phyloP scores from a whole-genome alignment of 2,888 invertebrate species.

The Trichogramma evanescens region DNA sequence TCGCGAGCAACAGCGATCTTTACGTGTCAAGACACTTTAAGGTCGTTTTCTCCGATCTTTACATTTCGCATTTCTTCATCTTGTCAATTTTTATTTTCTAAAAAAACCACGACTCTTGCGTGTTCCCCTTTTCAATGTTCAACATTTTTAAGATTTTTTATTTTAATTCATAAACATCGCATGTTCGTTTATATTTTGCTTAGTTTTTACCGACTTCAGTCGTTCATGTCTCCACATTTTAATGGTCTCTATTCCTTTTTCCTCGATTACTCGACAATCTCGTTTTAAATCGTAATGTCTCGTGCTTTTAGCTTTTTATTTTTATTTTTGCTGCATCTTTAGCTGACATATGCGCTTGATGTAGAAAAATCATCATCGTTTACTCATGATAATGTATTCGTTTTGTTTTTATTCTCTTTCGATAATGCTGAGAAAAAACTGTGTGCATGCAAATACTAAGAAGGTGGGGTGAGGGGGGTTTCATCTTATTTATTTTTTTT shows the following conservation, averaged over 20 bases:
- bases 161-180: conserved; percentile 17
- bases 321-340: conserved; percentile 15
- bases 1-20: conserved; percentile 34
- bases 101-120: conserved; percentile 13
- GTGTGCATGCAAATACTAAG: conserved; percentile 12
- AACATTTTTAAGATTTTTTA: conserved; percentile 18
- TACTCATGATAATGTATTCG: conserved; percentile 14
- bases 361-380: conserved; percentile 12
- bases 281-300: conserved; percentile 7
- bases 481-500: not conserved
- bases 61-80: conserved; percentile 1
- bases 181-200: conserved; percentile 9
- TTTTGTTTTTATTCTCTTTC: conserved; percentile 11
- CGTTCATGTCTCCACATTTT: conserved; percentile 5
- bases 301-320: conserved; percentile 6
- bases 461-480: not conserved
- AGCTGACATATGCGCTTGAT: conserved; percentile 8
- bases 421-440: conserved; percentile 11
- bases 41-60: conserved; percentile 13
- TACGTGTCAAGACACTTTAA: conserved; percentile 17
- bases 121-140: conserved; percentile 23
- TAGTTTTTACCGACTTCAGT: conserved; percentile 8
- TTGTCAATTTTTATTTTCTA: conserved; percentile 11
- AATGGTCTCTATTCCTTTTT: conserved; percentile 9
- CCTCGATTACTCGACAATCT: conserved; percentile 14